Conservation (phyloP, 2,113 vertebrate species). For the Nesoenas mayeri region DNA sequence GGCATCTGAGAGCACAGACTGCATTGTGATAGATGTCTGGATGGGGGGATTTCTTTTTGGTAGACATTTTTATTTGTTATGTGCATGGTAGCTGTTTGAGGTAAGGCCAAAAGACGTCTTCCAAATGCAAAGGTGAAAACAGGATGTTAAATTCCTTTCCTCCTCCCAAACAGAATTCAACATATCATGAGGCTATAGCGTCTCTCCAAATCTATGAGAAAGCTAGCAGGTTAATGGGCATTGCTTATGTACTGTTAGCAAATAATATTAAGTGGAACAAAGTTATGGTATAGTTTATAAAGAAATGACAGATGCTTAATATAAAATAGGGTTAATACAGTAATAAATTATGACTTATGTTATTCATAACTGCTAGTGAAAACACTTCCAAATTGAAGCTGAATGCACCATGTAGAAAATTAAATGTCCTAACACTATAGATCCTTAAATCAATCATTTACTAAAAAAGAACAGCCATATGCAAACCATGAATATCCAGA, state of each 20-base stretch:
- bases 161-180: background rate
- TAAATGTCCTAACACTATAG: constrained; percentile 1
- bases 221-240: background rate
- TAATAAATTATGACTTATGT: background rate
- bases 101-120: background rate
- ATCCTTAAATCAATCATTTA: background rate
- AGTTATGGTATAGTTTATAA: background rate
- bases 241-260: background rate
- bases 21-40: background rate
- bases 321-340: background rate
- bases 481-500: background rate
- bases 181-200: rapidly evolving
- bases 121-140: background rate
- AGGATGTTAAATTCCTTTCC: background rate
- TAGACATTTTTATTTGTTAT: background rate
- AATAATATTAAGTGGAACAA: background rate
- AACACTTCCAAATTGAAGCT: constrained; percentile 1
- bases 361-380: background rate
- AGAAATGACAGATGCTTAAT: background rate
- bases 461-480: background rate
- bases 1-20: background rate
- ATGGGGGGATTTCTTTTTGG: background rate
- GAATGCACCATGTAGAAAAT: constrained; percentile 4
- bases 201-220: background rate
- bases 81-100: background rate